Base-by-base conservation (phyloP, 64 coral and sea anemone species). In the Acropora yongei region DNA sequence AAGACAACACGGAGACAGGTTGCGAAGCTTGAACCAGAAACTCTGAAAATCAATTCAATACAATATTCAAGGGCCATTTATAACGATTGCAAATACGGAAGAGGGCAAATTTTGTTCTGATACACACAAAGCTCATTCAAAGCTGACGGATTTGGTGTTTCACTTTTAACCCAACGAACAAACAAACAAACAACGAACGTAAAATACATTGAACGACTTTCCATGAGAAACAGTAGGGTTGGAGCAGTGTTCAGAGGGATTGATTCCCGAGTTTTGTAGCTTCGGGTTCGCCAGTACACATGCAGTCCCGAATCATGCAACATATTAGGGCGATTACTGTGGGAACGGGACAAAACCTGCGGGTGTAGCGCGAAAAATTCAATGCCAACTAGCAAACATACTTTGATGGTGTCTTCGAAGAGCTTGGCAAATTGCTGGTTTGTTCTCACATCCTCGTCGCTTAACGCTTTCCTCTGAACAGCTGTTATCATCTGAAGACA, bases 11-110 rank as follows among this genome's bases (percentile, higher is more conserved):
- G 97, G 94, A 48, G 94, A 89, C 63, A 91, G 77, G 45, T 90
- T 92, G 17, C 97, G 97, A 57, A 99, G 79, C 74, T 99, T 99
- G 89, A 96, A 99, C 97, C 97, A 99, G 65, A 99, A 91, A 67
- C 95, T 99, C 97, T 99, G 68, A 49, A 74, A 47, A 86, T 5
- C 5, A 55, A 55, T 55, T 55, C 51, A 55, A 7, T 55, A 55
- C 6, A 55, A 55, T 10, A 7, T 5, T 55, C 51, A 55, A 55
- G 51, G 5, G 10, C 5, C 10, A 1, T 7, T 55, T 7, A 7
- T 2, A 55, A 7, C 10, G 51, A 55, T 55, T 55, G 10, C 51
- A 55, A 55, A 40, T 17, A 49, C 65, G 20, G 47, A 74, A 30
- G 30, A 30, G 30, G 30, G 30, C 30, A 30, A 30, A 30, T 30